phyloP scores from a whole-genome alignment of 2,797 vertebrate genomes.

The Pseudochirops cupreus region DNA sequence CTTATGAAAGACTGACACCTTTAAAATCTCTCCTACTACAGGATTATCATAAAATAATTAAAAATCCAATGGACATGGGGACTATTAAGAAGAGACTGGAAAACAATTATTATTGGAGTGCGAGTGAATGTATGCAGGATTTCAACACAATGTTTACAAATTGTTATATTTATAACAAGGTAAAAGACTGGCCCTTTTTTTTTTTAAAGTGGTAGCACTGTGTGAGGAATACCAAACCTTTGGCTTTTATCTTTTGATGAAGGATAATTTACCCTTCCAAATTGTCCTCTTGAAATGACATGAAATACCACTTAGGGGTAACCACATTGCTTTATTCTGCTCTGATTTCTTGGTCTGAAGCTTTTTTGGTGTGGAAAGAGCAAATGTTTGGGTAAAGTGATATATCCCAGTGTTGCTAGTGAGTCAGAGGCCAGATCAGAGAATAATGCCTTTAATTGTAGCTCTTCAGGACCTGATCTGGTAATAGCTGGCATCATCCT shows the following conservation, averaged over 20 bases:
- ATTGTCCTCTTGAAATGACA: neutral
- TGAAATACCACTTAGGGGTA: conserved; percentile 72
- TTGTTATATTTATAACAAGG: conserved; percentile 99
- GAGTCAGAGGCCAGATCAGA: conserved; percentile 42
- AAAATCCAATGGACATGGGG: conserved; percentile 98
- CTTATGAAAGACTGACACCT: neutral
- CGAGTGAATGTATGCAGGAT: conserved; percentile 97
- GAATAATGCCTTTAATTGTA: conserved; percentile 49
- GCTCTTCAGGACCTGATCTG: neutral
- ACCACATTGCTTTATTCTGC: conserved; percentile 62
- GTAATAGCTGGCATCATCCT: neutral
- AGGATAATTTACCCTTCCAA: neutral
- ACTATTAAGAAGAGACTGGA: conserved; percentile 98
- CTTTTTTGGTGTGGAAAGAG: conserved; percentile 78
- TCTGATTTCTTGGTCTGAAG: conserved; percentile 61
- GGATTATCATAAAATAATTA: conserved; percentile 98
- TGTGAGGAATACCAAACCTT: neutral
- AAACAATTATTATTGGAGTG: conserved; percentile 96
- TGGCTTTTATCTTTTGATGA: conserved; percentile 33
- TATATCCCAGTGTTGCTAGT: conserved; percentile 47
- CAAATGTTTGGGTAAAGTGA: conserved; percentile 57
- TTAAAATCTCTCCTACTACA: conserved; percentile 76
- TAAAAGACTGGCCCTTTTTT: conserved; percentile 75
- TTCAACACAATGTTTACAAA: conserved; percentile 99
- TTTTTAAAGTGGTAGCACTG: neutral